Percentiles rank a stretch among this genome's conserved stretches.
Conservation (phyloP, 2,888 invertebrate genomes). For the Fissipunctia ypsillon region DNA sequence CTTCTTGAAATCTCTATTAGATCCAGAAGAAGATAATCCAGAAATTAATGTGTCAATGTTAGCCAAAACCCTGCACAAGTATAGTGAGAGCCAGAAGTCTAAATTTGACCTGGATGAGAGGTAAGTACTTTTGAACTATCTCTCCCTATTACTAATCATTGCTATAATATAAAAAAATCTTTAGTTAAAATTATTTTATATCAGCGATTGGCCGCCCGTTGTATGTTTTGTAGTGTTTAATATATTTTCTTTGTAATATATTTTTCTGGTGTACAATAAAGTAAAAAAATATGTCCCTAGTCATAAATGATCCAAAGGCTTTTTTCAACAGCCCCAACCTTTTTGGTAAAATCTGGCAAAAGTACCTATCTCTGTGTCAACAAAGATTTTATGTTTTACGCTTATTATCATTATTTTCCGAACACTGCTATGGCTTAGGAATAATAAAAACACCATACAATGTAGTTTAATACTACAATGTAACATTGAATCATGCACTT, state of each 20-base stretch:
- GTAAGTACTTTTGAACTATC: conserved; percentile 65
- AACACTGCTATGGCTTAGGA: too few relatives aligned
- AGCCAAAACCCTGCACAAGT: conserved; percentile 81
- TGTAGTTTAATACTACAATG: background rate
- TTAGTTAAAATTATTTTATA: too few relatives aligned
- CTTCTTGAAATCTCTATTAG: conserved; percentile 82
- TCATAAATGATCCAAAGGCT: too few relatives aligned
- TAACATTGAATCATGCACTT: background rate
- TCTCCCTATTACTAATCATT: too few relatives aligned
- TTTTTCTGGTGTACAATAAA: too few relatives aligned
- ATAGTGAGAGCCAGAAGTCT: conserved; percentile 82
- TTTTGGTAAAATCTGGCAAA: background rate
- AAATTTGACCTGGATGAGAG: conserved; percentile 87
- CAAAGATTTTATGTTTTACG: background rate
- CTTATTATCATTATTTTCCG: background rate
- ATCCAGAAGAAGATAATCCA: conserved; percentile 84
- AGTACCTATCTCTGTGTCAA: background rate
- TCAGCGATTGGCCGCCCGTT: background rate
- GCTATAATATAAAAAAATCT: too few relatives aligned
- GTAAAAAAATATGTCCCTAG: too few relatives aligned
- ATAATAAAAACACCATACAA: too few relatives aligned
- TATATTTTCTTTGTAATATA: background rate
- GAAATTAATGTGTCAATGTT: conserved; percentile 82
- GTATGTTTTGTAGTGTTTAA: background rate
- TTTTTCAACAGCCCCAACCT: background rate